Conservation (phyloP, 2,888 invertebrate genomes). For the Melipona bicolor region DNA sequence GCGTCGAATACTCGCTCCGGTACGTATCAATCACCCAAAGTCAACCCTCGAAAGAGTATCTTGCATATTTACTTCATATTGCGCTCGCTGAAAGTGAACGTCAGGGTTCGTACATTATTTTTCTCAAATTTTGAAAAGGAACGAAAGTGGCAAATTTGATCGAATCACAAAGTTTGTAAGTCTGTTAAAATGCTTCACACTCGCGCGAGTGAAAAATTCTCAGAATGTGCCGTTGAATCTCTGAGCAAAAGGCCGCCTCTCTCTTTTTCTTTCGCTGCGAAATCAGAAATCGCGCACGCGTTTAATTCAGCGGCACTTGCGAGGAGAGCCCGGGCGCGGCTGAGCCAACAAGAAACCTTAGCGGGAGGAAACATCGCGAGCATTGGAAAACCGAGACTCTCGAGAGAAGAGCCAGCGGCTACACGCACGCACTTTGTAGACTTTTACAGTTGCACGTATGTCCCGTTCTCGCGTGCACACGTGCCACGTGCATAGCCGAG, state of each 20-base stretch:
- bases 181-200: too few species aligned
- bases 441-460: not conserved
- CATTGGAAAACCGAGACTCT: conserved; percentile 23
- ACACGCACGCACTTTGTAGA: conserved; percentile 18
- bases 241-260: not conserved
- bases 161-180: too few species aligned
- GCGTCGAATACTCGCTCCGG: not conserved
- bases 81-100: not conserved
- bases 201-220: too few species aligned
- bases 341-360: conserved; percentile 16
- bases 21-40: not conserved
- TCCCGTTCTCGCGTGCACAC: not conserved
- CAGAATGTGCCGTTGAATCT: not conserved
- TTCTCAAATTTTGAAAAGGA: not conserved
- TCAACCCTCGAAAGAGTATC: not conserved
- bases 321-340: not conserved
- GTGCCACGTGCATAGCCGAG: not conserved
- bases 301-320: conserved; percentile 17
- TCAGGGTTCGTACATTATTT: not conserved
- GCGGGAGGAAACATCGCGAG: conserved; percentile 10
- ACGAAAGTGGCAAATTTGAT: not conserved
- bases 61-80: not conserved
- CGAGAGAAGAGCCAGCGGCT: conserved; percentile 14
- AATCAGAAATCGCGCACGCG: not conserved
- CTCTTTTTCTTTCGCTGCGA: not conserved